A percentile compares a stretch with the other conserved stretches of the same genome.
phyloP scores from a whole-genome alignment of 1,140 invertebrate genomes.

The silkworm (Bombyx mori) region ASM3026992v2 NC_085116.1:4034501-4035000 shows the following conservation, averaged over 20 bases:
- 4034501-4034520: too few species aligned
- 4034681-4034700: conserved; percentile 63
- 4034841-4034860: conserved; percentile 53
- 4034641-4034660: conserved; percentile 50
- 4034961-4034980: conserved; percentile 49
- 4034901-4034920: conserved; percentile 50
- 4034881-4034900: conserved; percentile 50
- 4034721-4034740: conserved; percentile 18
- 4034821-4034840: conserved; percentile 42
- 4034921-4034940: conserved; percentile 44
- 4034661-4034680: conserved; percentile 27
- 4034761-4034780: conserved; percentile 59
- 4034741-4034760: conserved; percentile 34
- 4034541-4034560: too few species aligned
- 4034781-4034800: conserved; percentile 47
- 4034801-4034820: conserved; percentile 22
- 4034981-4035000: conserved; percentile 31
- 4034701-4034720: conserved; percentile 16
- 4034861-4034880: conserved; percentile 43
- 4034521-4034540: too few species aligned
- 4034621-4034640: conserved; percentile 34
- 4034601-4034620: background rate
- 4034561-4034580: too few species aligned
- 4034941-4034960: conserved; percentile 38
- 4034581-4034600: too few species aligned